Evolutionary conservation across 1,140 invertebrate genomes (phyloP).

Genomic region (Pogonomyrmex californicus): DNA sequence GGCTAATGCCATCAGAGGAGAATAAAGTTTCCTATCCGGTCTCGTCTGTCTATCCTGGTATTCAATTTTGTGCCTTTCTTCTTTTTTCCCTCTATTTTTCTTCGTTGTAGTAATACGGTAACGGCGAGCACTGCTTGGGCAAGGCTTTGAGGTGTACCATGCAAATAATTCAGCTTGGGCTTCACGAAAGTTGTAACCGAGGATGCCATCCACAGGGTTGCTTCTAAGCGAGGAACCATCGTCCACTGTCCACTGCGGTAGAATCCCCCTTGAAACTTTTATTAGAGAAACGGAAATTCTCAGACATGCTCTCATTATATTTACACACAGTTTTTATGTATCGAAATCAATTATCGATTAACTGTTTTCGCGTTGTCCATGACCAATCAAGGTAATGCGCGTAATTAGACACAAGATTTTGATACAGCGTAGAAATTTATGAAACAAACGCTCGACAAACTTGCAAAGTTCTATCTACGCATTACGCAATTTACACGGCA

Average conservation of each 20-base stretch:
- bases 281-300: constrained; percentile 34
- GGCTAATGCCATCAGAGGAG: constrained; percentile 46
- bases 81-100: constrained; percentile 41
- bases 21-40: constrained; percentile 57
- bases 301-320: constrained; percentile 24
- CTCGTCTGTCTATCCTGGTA: constrained; percentile 35
- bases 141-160: constrained; percentile 70
- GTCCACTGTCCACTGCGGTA: constrained; percentile 45
- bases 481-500: background rate
- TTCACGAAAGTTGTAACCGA: constrained; percentile 64
- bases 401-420: background rate
- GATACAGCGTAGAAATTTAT: background rate
- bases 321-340: background rate
- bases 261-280: constrained; percentile 48
- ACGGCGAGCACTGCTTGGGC: constrained; percentile 56
- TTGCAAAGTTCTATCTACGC: background rate
- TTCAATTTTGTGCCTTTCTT: constrained; percentile 41
- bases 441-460: background rate
- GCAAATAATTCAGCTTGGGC: constrained; percentile 75
- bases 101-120: constrained; percentile 65
- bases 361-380: background rate
- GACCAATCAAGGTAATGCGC: background rate
- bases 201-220: constrained; percentile 40
- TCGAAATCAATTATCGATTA: background rate
- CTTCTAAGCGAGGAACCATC: constrained; percentile 35